These are phyloP conservation scores for Pinctada fucata DNA, from an alignment of 2,888 invertebrate species.

Conservation along the genomic window DNA sequence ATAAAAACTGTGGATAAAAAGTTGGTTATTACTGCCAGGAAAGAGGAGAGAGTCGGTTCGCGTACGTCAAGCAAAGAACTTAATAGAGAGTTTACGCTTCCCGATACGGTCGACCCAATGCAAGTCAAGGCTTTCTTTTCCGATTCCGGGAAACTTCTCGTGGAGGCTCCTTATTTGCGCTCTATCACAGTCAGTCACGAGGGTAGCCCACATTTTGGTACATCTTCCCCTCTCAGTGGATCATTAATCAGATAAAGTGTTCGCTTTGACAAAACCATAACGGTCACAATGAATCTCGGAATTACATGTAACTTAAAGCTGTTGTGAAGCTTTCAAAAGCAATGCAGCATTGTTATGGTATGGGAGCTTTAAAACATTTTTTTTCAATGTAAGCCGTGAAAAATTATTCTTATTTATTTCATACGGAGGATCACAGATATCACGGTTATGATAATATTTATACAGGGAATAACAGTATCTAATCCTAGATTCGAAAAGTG, in stretches of 20 bases:
- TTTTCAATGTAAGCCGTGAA: no score
- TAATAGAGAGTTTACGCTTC: slow-evolving; percentile 73
- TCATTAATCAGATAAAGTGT: neutral
- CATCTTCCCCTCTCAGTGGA: slow-evolving; percentile 13
- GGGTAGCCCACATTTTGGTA: slow-evolving; percentile 34
- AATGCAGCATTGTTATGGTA: no score
- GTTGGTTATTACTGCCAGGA: slow-evolving; percentile 70
- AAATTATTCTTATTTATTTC: no score
- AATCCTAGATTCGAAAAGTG: no score
- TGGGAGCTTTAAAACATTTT: no score
- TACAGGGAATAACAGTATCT: no score
- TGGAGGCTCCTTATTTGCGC: slow-evolving; percentile 72
- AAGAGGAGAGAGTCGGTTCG: slow-evolving; percentile 71
- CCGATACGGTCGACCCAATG: slow-evolving; percentile 74
- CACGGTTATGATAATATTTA: no score
- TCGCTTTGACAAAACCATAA: no score
- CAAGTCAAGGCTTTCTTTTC: slow-evolving; percentile 75
- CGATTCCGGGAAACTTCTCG: slow-evolving; percentile 71
- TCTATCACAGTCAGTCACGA: slow-evolving; percentile 50
- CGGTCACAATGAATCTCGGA: no score
- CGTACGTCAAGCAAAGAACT: slow-evolving; percentile 72
- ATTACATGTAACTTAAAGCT: no score
- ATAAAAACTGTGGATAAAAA: slow-evolving; percentile 74
- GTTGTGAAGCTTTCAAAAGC: no score
- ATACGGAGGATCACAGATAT: no score